Evolutionary conservation across 2,113 vertebrate species (phyloP), one percentile per base, ranked within the genome.

Genomic region (Paracanthobrama guichenoti): DNA sequence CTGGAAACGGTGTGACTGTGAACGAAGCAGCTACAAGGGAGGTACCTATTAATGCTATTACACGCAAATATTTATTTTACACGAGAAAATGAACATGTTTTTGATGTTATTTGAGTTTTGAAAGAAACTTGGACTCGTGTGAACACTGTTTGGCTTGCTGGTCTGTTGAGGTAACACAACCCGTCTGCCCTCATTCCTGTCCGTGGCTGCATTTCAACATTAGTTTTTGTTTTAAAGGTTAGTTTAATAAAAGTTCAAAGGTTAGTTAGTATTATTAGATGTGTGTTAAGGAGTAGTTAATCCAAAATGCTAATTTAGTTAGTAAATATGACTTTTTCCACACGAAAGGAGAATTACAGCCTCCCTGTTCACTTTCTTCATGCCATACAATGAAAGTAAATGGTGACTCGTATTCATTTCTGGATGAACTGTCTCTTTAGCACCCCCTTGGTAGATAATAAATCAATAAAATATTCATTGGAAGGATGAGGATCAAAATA

Each of bases 121-220:
- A 28, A 44, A 71, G 24, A 24, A 73, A 74, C 18, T n/a, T 64
- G 22, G 13, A 44, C 6, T 69, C 16, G 35, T 64, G 42, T 84
- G 5, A 20, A 44, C 57, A 11, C 13, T 7, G n/a, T 5, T 44
- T 60, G 22, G n/a, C 1, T 75, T 13, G 62, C 62, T n/a, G 26
- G n/a, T 24, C 67, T 67, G 26, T 3, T 20, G 69, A 86, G 84
- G 91, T 64, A 0, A 91, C 84, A 71, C 0, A 89, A 93, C 91
- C 88, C 85, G 93, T 92, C 82, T n/a, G 87, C 39, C 88, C 79
- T 76, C 90, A 88, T 91, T 73, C 18, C 82, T 42, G 10, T 62
- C 1, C 14, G n/a, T 12, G 14, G 44, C 16, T 6, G 2, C 26
- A 11, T 26, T 86, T 31, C 26, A 24, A 22, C 14, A 46, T n/a